These are phyloP conservation scores for Criorhina ranunculi DNA, from an alignment of 2,888 invertebrate species.

Conservation along the genomic window DNA sequence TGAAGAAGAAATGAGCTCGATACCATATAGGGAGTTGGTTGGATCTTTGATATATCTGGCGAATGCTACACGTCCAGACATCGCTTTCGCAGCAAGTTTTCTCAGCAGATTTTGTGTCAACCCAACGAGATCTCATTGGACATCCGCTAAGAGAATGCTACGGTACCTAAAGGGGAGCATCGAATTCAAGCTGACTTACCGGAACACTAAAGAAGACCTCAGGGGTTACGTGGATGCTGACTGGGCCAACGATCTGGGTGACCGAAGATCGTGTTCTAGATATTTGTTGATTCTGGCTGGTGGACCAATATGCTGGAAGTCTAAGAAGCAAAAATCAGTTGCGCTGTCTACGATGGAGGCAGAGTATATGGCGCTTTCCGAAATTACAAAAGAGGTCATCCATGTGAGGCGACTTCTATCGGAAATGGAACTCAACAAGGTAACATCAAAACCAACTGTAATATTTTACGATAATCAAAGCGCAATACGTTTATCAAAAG, in stretches of 20 bases:
- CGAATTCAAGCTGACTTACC: slow-evolving; percentile 11
- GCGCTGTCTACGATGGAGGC: slow-evolving; percentile 39
- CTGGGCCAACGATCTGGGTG: slow-evolving; percentile 19
- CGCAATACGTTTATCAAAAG: slow-evolving; percentile 16
- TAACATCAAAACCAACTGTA: not conserved
- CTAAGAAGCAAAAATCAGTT: slow-evolving; percentile 6
- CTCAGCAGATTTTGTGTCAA: slow-evolving; percentile 22
- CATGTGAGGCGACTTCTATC: not conserved
- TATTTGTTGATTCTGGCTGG: slow-evolving; percentile 7
- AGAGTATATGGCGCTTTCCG: slow-evolving; percentile 28
- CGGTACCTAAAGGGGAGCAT: too few relatives aligned
- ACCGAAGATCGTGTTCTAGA: slow-evolving; percentile 19
- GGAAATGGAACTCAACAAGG: not conserved
- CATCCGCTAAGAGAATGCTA: slow-evolving; percentile 19
- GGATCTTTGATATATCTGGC: slow-evolving; percentile 71
- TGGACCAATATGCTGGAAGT: slow-evolving; percentile 23
- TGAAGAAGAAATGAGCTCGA: too few relatives aligned
- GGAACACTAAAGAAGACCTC: not conserved
- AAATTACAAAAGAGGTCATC: slow-evolving; percentile 17
- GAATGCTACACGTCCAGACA: too few relatives aligned
- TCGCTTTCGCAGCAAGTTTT: too few relatives aligned
- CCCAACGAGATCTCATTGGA: slow-evolving; percentile 6
- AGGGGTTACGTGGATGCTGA: slow-evolving; percentile 1
- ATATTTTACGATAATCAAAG: slow-evolving; percentile 28
- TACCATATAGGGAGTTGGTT: slow-evolving; percentile 72